A percentile compares a stretch with the other conserved stretches of the same genome.
These are phyloP conservation scores for Scortum barcoo DNA, from an alignment of 2,113 vertebrate species.

Conservation along the genomic window DNA sequence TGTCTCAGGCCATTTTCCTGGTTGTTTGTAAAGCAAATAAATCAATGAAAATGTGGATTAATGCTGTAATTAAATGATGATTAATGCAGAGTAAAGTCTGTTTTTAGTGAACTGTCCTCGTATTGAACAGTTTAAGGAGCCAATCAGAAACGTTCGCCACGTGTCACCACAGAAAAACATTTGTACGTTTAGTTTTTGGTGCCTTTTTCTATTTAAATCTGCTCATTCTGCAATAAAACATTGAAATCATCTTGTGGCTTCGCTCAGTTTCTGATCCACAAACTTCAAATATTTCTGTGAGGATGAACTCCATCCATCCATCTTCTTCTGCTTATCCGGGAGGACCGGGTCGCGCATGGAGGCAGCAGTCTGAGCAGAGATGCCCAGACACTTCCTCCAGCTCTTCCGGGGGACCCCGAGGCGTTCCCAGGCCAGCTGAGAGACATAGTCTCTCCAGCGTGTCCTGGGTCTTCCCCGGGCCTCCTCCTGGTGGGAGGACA, in stretches of 20 bases:
- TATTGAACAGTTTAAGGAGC: slow-evolving; percentile 49
- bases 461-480: no score
- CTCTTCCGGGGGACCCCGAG: no score
- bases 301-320: no score
- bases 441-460: no score
- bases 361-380: no score
- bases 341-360: no score
- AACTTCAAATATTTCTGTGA: not conserved
- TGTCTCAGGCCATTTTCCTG: not conserved
- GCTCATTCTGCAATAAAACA: slow-evolving; percentile 91
- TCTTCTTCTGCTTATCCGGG: no score
- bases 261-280: not conserved
- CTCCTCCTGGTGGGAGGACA: no score
- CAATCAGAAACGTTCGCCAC: slow-evolving; percentile 51
- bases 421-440: no score
- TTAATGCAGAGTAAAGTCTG: not conserved
- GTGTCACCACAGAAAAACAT: slow-evolving; percentile 78
- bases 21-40: not conserved
- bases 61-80: not conserved
- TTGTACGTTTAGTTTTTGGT: slow-evolving; percentile 89
- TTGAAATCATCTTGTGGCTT: not conserved
- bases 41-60: slow-evolving; percentile 14
- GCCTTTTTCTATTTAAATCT: slow-evolving; percentile 90
- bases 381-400: no score
- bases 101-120: slow-evolving; percentile 34